A percentile compares a stretch with the other conserved stretches of the same genome.
phyloP scores from a whole-genome alignment of 2,113 vertebrate species.

The Nibea albiflora region DNA sequence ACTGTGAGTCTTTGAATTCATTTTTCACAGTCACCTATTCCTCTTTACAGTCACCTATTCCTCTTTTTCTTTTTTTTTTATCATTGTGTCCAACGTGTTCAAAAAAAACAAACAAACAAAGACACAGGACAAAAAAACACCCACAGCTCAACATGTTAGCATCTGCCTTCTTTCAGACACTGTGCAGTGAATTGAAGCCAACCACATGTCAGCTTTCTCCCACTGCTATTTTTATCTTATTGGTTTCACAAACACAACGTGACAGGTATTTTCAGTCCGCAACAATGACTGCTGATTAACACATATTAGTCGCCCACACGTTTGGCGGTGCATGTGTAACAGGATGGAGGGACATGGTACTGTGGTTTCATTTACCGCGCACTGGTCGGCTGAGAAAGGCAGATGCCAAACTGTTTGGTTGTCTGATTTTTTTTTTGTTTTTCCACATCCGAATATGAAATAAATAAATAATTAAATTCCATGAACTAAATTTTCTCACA shows the following conservation, averaged over 20 bases:
- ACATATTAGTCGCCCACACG: constrained; percentile 41
- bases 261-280: constrained; percentile 47
- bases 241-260: constrained; percentile 18
- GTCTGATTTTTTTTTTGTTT: background rate
- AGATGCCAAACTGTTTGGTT: constrained; percentile 14
- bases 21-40: background rate
- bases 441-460: background rate
- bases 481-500: constrained; percentile 9
- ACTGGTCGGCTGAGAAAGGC: background rate
- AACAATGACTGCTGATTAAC: constrained; percentile 49
- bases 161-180: constrained; percentile 23
- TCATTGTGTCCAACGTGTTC: background rate
- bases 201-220: constrained; percentile 28
- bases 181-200: constrained; percentile 13
- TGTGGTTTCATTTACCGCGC: constrained; percentile 16
- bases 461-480: background rate
- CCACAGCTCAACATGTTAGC: background rate
- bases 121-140: background rate
- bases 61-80: too few relatives aligned
- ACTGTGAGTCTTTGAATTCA: too few relatives aligned
- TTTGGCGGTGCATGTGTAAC: constrained; percentile 39
- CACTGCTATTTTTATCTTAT: constrained; percentile 27
- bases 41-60: too few relatives aligned
- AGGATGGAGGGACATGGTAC: constrained; percentile 7
- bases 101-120: background rate